Evolutionary conservation across 64 coral and sea anemone genomes (phyloP), one percentile per base, ranked within the genome.

Genomic region (Stylophora pistillata): DNA sequence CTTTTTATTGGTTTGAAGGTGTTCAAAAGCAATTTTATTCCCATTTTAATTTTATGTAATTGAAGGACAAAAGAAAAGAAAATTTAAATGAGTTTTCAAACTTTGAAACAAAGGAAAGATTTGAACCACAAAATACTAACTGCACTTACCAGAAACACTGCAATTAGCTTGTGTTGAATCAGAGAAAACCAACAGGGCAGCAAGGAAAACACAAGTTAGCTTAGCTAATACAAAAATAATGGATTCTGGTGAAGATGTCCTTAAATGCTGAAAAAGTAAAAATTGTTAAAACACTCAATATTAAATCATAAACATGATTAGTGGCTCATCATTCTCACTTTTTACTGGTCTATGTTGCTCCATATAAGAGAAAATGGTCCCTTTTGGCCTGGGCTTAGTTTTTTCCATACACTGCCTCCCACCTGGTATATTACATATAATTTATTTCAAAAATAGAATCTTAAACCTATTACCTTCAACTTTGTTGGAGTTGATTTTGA

Each of bases 401-500:
- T 47, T 47, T 47, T 47, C 37, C 37, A 3, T 47, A 47, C 7
- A 47, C 7, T 3, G 37, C 37, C 37, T 4, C 37, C 37, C 7
- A 7, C 37, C 37, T 47, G 37, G 37, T 47, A 47, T 4, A 47
- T 1, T 4, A 47, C 37, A 47, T 1, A 3, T 5, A 52, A 3
- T 47, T 13, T 37, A 13, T 18, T 47, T 75, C 10, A 18, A 41
- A 30, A 74, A 7, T 74, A 74, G 17, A 74, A 74, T 20, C 17
- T 33, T 37, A 18, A 28, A 5, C 2, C 15, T 16, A 9, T 26
- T 70, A 84, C 80, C 80, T 84, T 47, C 7, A 47, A 47, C 7
- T 47, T 84, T 84, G 61, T 84, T 53, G 80, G 80, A 25, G 80
- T 69, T 52, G 80, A 84, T 70, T 84, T 84, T 68, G 80, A 84